A percentile compares a stretch with the other conserved stretches of the same genome.
Conservation (phyloP, 2,113 vertebrate species). For the Ranitomeya imitator region DNA sequence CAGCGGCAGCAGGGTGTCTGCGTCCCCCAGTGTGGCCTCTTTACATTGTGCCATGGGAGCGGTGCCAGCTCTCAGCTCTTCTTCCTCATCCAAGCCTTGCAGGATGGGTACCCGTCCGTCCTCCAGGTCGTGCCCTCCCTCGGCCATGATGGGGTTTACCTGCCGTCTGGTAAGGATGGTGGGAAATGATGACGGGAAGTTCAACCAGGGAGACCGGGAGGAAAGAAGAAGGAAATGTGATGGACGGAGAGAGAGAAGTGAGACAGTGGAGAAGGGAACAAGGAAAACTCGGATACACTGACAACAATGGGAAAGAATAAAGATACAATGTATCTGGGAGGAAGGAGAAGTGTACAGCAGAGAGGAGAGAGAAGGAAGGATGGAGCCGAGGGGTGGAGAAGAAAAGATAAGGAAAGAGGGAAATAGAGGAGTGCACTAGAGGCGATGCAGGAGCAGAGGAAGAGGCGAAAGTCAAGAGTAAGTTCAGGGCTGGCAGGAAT, state of each 20-base stretch:
- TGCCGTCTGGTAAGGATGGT: not conserved
- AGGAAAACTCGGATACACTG: not conserved
- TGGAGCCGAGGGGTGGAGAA: not conserved
- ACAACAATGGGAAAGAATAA: not conserved
- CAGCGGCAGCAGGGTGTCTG: constrained; percentile 63
- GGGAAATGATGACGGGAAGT: constrained; percentile 16
- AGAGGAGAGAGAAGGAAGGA: not conserved
- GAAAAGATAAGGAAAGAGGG: not conserved
- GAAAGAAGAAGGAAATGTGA: not conserved
- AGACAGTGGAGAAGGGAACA: not conserved
- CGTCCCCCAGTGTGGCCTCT: not conserved
- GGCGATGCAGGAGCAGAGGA: not conserved
- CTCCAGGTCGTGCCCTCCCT: not conserved
- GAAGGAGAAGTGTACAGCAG: not conserved
- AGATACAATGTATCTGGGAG: not conserved
- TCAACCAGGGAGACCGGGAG: not conserved
- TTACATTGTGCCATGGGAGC: constrained; percentile 10
- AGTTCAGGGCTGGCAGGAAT: not conserved
- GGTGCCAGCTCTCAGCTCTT: constrained; percentile 9
- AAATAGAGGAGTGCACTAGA: not conserved
- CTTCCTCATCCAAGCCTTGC: constrained; percentile 9
- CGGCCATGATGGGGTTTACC: constrained; percentile 26
- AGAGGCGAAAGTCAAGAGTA: not conserved
- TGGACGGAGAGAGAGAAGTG: not conserved
- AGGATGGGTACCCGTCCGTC: not conserved